Conservation (phyloP, 2,113 vertebrate genomes). For the Probosciger aterrimus region DNA sequence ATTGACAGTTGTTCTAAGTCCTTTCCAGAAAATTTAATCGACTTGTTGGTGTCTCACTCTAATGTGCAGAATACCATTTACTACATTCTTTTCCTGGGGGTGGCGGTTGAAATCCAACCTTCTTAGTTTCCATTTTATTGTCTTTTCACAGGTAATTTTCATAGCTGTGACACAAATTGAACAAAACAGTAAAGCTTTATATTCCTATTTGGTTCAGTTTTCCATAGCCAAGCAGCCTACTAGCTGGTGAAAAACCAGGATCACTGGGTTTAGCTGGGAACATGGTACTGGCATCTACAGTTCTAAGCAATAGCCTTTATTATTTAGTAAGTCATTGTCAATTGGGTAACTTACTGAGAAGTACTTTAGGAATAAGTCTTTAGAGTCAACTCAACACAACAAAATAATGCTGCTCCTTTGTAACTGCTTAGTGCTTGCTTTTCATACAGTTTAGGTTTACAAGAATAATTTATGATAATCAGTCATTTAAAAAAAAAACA, state of each 20-base stretch:
- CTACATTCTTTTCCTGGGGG: not conserved
- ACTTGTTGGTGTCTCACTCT: not conserved
- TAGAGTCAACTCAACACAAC: not conserved
- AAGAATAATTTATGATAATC: not conserved
- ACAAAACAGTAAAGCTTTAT: not conserved
- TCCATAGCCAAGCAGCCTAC: not conserved
- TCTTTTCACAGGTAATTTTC: not conserved
- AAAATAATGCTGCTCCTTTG: not conserved
- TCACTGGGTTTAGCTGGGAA: not conserved
- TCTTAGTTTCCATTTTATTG: not conserved
- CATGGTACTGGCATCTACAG: not conserved
- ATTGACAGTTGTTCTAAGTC: not conserved
- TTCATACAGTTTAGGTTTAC: not conserved
- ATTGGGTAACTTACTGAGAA: not conserved
- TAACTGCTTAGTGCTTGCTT: not conserved
- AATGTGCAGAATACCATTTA: not conserved
- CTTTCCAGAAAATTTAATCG: not conserved
- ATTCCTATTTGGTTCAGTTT: not conserved
- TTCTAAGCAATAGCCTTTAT: not conserved
- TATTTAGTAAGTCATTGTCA: not conserved
- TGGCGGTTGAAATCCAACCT: not conserved
- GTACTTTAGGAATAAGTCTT: not conserved
- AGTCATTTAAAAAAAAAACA: not conserved
- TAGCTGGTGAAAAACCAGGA: not conserved
- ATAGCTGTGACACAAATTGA: not conserved